phyloP scores from a whole-genome alignment of 2,113 vertebrate species.

The Melanostigma gelatinosum region DNA sequence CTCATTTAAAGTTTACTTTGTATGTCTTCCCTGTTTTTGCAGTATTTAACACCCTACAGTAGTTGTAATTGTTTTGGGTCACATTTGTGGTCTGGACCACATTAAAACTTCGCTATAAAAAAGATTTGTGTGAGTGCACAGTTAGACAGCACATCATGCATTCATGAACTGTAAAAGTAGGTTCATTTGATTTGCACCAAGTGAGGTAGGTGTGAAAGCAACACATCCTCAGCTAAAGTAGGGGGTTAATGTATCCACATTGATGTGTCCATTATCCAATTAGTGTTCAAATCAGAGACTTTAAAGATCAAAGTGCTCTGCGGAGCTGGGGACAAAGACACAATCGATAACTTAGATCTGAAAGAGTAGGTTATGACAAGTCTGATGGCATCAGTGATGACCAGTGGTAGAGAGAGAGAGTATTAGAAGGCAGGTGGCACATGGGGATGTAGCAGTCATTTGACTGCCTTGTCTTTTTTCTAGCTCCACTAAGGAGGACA shows the following conservation, averaged over 20 bases:
- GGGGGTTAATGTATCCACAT: constrained; percentile 24
- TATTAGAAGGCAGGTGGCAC: not conserved
- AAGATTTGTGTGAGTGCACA: not conserved
- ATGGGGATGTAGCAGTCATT: constrained; percentile 8
- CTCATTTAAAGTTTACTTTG: not conserved
- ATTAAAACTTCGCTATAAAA: not conserved
- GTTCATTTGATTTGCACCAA: not conserved
- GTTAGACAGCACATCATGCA: not conserved
- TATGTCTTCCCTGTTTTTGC: not conserved
- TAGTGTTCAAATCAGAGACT: not conserved
- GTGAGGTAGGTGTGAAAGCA: not conserved
- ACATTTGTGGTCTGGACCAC: not conserved
- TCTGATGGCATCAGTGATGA: constrained; percentile 13
- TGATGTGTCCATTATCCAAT: constrained; percentile 4
- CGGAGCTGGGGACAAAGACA: constrained; percentile 18
- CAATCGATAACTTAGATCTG: constrained; percentile 29
- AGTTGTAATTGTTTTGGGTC: not conserved
- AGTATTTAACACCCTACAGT: not conserved
- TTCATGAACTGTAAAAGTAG: not conserved
- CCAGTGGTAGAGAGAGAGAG: not conserved
- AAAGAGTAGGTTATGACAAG: constrained; percentile 24
- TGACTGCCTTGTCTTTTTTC: constrained; percentile 47
- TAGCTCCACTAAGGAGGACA: constrained; percentile 76
- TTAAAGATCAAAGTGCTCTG: not conserved
- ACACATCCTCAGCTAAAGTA: constrained; percentile 8